These are phyloP conservation scores for Tragelaphus strepsiceros DNA, from an alignment of 2,113 vertebrate species.

Conservation along the genomic window DNA sequence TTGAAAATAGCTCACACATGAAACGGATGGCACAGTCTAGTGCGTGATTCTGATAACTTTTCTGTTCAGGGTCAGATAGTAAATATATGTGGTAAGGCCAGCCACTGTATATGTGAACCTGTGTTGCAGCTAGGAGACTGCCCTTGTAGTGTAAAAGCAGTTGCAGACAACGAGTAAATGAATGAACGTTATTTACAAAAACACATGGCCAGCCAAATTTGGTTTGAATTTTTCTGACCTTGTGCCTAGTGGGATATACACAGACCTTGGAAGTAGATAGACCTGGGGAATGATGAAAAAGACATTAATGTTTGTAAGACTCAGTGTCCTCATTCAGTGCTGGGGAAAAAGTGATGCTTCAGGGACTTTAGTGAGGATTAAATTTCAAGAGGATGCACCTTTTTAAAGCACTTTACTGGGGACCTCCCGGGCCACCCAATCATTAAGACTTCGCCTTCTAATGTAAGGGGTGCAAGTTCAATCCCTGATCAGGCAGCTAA, in stretches of 20 bases:
- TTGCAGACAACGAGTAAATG: neutral
- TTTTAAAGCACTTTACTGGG: neutral
- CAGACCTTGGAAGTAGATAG: neutral
- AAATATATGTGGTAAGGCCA: neutral
- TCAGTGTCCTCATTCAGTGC: neutral
- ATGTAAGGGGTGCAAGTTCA: neutral
- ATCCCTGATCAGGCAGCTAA: neutral
- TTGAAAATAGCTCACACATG: neutral
- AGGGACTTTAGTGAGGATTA: neutral
- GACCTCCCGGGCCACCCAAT: neutral
- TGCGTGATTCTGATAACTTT: neutral
- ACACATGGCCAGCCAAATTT: neutral
- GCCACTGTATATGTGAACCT: neutral
- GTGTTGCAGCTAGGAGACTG: neutral
- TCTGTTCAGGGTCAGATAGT: neutral
- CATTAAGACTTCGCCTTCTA: neutral
- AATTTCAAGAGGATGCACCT: neutral
- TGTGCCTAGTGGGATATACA: neutral
- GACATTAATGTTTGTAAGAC: neutral
- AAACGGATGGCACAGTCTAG: neutral
- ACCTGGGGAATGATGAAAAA: neutral
- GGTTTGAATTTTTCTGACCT: neutral
- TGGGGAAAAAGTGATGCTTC: neutral
- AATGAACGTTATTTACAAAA: neutral
- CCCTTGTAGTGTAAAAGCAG: neutral